A percentile compares a stretch with the other conserved stretches of the same genome.
These are phyloP conservation scores for Schizothorax lantsangensis DNA, from an alignment of 2,797 vertebrate genomes.

Conservation along the genomic window DNA sequence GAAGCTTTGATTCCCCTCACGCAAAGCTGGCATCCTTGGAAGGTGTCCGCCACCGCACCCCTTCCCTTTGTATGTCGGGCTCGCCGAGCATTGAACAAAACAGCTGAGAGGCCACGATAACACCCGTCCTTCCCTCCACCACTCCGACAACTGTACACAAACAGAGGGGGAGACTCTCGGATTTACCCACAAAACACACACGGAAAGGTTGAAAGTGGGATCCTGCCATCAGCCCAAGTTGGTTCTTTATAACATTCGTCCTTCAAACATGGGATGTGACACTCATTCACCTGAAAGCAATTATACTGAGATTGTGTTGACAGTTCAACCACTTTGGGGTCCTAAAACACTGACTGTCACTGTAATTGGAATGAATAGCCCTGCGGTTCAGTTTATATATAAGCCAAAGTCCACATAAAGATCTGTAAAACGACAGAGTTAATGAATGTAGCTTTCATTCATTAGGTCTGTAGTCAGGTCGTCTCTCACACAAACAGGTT, in stretches of 20 bases:
- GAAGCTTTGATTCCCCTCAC: conserved; percentile 68
- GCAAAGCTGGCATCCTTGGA: conserved; percentile 66
- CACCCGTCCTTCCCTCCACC: conserved; percentile 1
- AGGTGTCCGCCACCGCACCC: conserved; percentile 69
- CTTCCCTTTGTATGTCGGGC: conserved; percentile 71
- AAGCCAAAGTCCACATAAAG: conserved; percentile 55
- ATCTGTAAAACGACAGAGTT: conserved; percentile 53
- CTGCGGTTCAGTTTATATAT: conserved; percentile 34
- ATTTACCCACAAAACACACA: conserved; percentile 14
- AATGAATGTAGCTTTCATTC: conserved; percentile 60
- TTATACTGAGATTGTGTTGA: conserved; percentile 27
- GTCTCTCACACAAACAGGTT: conserved; percentile 54
- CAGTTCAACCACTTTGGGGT: conserved; percentile 22
- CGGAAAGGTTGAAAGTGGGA: background rate
- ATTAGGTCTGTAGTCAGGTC: conserved; percentile 25
- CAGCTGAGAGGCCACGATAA: conserved; percentile 75
- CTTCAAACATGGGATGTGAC: conserved; percentile 28
- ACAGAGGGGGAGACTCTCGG: background rate
- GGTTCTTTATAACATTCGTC: conserved; percentile 9
- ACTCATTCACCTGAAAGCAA: conserved; percentile 27
- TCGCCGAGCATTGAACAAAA: conserved; percentile 65
- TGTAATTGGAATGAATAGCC: conserved; percentile 43
- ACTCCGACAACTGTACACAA: conserved; percentile 6
- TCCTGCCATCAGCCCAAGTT: conserved; percentile 6
- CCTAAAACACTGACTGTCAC: conserved; percentile 22